Evolutionary conservation across 2,888 invertebrate genomes (phyloP), one percentile per base, ranked within the genome.

Genomic region (Asteroscopus sphinx): DNA sequence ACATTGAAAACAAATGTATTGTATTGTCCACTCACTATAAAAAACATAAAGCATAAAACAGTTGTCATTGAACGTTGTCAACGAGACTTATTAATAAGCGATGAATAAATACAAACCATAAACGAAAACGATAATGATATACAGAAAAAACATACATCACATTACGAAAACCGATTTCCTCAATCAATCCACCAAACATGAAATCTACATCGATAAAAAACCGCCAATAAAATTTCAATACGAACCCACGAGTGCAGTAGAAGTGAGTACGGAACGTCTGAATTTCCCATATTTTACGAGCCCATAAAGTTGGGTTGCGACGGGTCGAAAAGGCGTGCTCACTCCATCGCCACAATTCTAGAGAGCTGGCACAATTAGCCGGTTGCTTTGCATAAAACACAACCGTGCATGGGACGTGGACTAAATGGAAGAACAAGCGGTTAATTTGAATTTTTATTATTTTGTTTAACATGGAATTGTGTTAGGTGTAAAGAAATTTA

Each of bases 381-480:
- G 76, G 82, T 82, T 84, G 81, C 83, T 90, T 89, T 88, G 85
- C 88, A 89, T 89, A 87, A 87, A 88, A 87, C 81, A 85, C 83
- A 80, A 69, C 78, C 80, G 77, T 64, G 68, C 63, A 55, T 63
- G 36, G 55, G 40, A 49, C 33, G 70, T 63, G 79, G 72, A 32
- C 41, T 64, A 81, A 84, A 72, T 53, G 49, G 44, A 61, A 59
- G 73, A 76, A 58, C 45, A 41, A 70, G 77, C 77, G 74, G 40
- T 42, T 53, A 36, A 44, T 56, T 65, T 39, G 11, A 39, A 47
- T 35, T 36, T 65, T 51, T 47, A 44, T 56, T 44, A 7, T 13
- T 2, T 40, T 62, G n/a, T n/a, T 52, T 30, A 2, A 46, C 7
- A 56, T n/a, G 33, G 12, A 25, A 44, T 45, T 63, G 6, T 21